Evolutionary conservation across 2,113 vertebrate genomes (phyloP).

Genomic region (Lagopus muta): DNA sequence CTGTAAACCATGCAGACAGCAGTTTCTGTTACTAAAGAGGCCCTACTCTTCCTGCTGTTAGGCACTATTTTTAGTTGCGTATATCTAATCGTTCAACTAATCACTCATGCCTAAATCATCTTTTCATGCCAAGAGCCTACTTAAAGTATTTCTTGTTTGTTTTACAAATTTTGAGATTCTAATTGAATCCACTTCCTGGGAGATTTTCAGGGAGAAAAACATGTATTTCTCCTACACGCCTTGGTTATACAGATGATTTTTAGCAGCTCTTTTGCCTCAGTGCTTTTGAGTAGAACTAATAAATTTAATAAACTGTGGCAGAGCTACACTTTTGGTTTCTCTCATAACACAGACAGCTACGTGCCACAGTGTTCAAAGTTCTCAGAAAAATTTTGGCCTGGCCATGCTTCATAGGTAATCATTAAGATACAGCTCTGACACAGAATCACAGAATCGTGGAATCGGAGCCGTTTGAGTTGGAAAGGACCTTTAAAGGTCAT

Average conservation of each 20-base stretch:
- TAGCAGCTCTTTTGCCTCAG: background rate
- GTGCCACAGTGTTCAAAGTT: background rate
- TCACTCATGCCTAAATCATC: background rate
- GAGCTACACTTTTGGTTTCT: background rate
- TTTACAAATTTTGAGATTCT: background rate
- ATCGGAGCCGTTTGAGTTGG: no score
- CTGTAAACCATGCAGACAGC: constrained; percentile 11
- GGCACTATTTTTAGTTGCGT: constrained; percentile 28
- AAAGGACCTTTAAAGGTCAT: no score
- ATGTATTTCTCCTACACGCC: background rate
- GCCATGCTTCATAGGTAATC: background rate
- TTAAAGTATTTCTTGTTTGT: background rate
- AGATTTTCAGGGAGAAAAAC: background rate
- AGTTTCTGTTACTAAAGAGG: constrained; percentile 18
- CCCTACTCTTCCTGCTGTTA: constrained; percentile 14
- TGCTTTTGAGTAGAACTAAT: background rate
- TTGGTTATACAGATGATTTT: background rate
- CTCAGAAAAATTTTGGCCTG: background rate
- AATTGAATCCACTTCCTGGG: background rate
- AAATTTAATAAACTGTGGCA: background rate
- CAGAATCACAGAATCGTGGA: no score
- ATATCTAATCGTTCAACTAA: constrained; percentile 24
- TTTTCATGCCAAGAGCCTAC: constrained; percentile 22
- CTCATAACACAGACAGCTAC: background rate
- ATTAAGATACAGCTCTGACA: background rate